Evolutionary conservation across 92 coral and sea anemone species (phyloP).

Genomic region (Paramuricea clavata): DNA sequence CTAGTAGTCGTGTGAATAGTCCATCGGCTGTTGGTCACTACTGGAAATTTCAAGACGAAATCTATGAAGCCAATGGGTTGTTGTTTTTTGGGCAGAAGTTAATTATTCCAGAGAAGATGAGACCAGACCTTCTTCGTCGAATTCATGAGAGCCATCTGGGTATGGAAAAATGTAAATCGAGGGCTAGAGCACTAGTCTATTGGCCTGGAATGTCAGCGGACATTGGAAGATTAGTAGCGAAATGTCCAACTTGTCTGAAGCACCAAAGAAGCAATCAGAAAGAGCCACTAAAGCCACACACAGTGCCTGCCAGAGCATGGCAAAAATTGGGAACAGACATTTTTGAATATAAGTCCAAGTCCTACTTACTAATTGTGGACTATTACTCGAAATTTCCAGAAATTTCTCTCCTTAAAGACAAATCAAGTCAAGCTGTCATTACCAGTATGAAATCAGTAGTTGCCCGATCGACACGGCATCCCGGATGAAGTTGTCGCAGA

Average conservation of each 20-base stretch:
- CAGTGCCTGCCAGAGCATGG: constrained; percentile 71
- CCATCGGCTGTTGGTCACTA: constrained; percentile 47
- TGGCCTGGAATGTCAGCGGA: constrained; percentile 68
- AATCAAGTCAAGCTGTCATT: constrained; percentile 65
- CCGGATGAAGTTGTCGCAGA: constrained; percentile 77
- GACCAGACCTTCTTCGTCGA: constrained; percentile 5
- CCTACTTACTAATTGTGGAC: constrained; percentile 66
- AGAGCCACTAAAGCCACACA: constrained; percentile 52
- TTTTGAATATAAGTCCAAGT: constrained; percentile 66
- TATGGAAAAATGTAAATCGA: constrained; percentile 69
- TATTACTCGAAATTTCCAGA: constrained; percentile 73
- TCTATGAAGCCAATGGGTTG: constrained; percentile 69
- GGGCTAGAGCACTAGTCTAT: constrained; percentile 61
- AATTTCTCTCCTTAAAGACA: constrained; percentile 59
- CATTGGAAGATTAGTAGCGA: constrained; percentile 51
- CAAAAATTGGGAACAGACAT: constrained; percentile 71
- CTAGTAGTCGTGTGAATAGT: constrained; percentile 38
- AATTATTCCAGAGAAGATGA: constrained; percentile 58
- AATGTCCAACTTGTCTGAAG: constrained; percentile 56
- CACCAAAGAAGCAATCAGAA: constrained; percentile 60
- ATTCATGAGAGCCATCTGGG: constrained; percentile 78
- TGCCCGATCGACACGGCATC: constrained; percentile 64
- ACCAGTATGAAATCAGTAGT: constrained; percentile 68
- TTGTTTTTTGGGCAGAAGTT: constrained; percentile 68
- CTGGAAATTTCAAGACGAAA: constrained; percentile 64